phyloP scores from a whole-genome alignment of 2,888 invertebrate species.

The Caenorhabditis macrosperma region DNA sequence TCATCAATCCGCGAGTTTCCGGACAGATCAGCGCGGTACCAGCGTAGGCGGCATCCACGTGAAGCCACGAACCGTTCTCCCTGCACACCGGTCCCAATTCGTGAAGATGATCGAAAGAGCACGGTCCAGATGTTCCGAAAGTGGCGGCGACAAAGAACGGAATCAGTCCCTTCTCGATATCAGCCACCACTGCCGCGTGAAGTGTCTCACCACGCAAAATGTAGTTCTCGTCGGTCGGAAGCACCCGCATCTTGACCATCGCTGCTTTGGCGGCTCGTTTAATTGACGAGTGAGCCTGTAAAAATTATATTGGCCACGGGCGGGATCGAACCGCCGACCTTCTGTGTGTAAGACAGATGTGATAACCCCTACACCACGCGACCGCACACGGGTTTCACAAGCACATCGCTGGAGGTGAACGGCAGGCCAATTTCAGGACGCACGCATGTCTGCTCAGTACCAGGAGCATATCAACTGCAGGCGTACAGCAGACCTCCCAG shows the following conservation, averaged over 20 bases:
- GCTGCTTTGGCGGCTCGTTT: constrained; percentile 42
- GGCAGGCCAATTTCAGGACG: too few species aligned
- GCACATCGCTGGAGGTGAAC: too few species aligned
- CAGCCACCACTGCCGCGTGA: constrained; percentile 40
- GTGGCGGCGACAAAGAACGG: constrained; percentile 57
- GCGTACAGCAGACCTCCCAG: too few species aligned
- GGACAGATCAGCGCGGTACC: constrained; percentile 56
- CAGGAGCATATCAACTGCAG: too few species aligned
- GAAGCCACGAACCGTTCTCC: constrained; percentile 51
- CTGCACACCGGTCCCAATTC: constrained; percentile 55
- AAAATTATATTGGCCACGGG: constrained; percentile 49
- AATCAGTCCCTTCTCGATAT: constrained; percentile 35
- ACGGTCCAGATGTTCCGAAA: constrained; percentile 55
- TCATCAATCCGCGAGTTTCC: constrained; percentile 49
- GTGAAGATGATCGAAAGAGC: constrained; percentile 50
- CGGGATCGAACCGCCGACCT: constrained; percentile 68
- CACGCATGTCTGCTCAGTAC: too few species aligned
- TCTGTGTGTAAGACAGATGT: constrained; percentile 68
- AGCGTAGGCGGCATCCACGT: constrained; percentile 55
- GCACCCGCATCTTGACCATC: constrained; percentile 53
- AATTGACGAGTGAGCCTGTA: constrained; percentile 50
- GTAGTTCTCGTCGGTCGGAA: constrained; percentile 47
- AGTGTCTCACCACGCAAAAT: constrained; percentile 49
- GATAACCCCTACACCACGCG: constrained; percentile 66
- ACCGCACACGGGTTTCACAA: constrained; percentile 26